These are phyloP conservation scores for Gymnothorax javanicus DNA, from an alignment of 2,797 vertebrate species.

Conservation along the genomic window DNA sequence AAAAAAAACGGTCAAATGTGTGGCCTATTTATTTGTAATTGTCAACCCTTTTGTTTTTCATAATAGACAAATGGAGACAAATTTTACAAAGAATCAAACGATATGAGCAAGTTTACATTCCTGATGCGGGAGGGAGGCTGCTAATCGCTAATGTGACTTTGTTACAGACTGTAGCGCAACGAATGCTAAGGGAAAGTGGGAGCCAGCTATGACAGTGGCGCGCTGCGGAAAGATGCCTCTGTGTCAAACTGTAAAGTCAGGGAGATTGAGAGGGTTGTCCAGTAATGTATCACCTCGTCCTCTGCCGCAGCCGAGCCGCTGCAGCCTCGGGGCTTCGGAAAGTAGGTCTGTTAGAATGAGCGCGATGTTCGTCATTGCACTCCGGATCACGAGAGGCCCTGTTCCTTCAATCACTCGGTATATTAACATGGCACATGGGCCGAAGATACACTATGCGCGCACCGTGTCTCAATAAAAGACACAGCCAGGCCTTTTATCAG, in stretches of 20 bases:
- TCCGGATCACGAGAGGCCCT: constrained; percentile 11
- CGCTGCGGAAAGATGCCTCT: not conserved
- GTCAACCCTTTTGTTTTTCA: not conserved
- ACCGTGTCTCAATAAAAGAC: constrained; percentile 21
- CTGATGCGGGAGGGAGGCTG: not conserved
- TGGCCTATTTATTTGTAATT: not conserved
- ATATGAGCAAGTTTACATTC: not conserved
- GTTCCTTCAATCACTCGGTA: not conserved
- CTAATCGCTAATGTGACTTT: not conserved
- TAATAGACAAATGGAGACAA: not conserved
- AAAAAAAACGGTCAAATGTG: not conserved
- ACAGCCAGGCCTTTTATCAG: constrained; percentile 28
- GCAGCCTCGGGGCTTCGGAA: not conserved
- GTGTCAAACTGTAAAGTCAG: constrained; percentile 19
- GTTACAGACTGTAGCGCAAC: not conserved
- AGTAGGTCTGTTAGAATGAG: constrained; percentile 12
- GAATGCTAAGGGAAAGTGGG: not conserved
- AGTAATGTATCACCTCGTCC: constrained; percentile 6
- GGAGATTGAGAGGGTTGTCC: constrained; percentile 1
- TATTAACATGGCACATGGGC: constrained; percentile 30
- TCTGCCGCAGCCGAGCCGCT: not conserved
- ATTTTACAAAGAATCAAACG: not conserved
- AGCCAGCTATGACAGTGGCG: not conserved
- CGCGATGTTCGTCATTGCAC: not conserved
- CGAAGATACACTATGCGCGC: constrained; percentile 16